Base-by-base conservation (phyloP, 2,797 vertebrate species). In the Smutsia gigantea region DNA sequence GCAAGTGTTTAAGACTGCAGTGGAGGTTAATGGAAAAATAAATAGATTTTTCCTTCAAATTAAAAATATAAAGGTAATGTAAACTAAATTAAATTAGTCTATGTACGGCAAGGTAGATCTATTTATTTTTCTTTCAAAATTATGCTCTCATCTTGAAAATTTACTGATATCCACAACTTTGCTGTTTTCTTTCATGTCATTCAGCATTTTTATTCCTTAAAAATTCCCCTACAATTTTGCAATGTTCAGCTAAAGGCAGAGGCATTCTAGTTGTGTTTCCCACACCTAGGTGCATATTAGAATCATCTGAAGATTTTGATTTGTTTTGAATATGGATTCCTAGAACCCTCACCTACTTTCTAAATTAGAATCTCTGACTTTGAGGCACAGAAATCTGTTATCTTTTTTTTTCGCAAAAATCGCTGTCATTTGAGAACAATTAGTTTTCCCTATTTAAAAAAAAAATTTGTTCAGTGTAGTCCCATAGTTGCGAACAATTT, bases 71-170 rank as follows among this genome's bases (percentile, higher is more conserved):
- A 87, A 81, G 7, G 7, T 78, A 77, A 84, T 87, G 46, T 46
- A 77, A 94, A 77, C 23, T 84, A 93, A 87, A 97, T 92, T 92
- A 85, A 96, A 93, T 90, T 92, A 95, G 71, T 87, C 18, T 83
- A 8, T 71, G 31, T 82, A 29, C 49, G 18, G 90, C 61, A 94
- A 87, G 21, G 55, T 37, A 92, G 90, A 83, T 92, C 39, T 82
- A 63, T 81, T 79, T 93, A 75, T 63, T 79, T 87, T 97, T 87
- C 34, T 72, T 66, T 66, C 34, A 71, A 55, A 93, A 95, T 77
- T 72, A 69, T 93, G 42, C 25, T 90, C n/a, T 88, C 25, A 29
- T 59, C 17, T 6, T 88, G 13, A 95, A 87, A 74, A 37, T 93
- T 85, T 85, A 55, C 63, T 87, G 55, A 82, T 10, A 87, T 57